Evolutionary conservation across 1,140 invertebrate genomes (phyloP).

Genomic region (Capitella teleta): DNA sequence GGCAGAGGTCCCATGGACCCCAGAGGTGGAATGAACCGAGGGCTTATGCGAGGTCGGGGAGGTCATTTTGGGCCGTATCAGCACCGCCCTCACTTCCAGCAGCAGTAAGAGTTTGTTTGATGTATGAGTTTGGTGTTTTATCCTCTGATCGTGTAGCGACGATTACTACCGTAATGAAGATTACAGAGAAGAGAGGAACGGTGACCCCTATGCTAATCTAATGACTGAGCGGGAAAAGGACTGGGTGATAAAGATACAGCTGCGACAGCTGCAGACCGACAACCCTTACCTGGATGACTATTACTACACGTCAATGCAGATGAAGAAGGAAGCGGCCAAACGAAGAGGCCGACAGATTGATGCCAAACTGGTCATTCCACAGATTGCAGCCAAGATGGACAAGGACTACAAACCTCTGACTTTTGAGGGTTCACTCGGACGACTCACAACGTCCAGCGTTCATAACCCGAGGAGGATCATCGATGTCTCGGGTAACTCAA

Average conservation of each 20-base stretch:
- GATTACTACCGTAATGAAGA: no score
- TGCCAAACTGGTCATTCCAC: background rate
- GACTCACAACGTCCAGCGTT: conserved; percentile 51
- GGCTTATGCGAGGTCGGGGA: no score
- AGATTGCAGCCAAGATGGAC: conserved; percentile 58
- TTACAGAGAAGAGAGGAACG: background rate
- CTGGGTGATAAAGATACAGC: conserved; percentile 84
- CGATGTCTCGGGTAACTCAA: conserved; percentile 56
- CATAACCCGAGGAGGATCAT: conserved; percentile 87
- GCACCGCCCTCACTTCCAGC: no score
- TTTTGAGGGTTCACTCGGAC: conserved; percentile 87
- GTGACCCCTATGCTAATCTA: conserved; percentile 72
- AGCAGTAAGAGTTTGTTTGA: no score
- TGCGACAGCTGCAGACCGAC: conserved; percentile 59
- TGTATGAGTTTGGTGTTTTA: no score
- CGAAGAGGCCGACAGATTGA: background rate
- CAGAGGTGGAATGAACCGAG: no score
- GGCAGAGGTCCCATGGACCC: no score
- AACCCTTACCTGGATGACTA: conserved; percentile 46
- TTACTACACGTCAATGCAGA: conserved; percentile 43
- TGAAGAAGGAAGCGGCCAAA: background rate
- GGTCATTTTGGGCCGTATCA: no score
- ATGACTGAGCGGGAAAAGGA: conserved; percentile 86
- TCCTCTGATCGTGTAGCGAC: no score
- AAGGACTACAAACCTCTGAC: no score